phyloP scores from a whole-genome alignment of 2,113 vertebrate species.

The Onychostoma macrolepis region DNA sequence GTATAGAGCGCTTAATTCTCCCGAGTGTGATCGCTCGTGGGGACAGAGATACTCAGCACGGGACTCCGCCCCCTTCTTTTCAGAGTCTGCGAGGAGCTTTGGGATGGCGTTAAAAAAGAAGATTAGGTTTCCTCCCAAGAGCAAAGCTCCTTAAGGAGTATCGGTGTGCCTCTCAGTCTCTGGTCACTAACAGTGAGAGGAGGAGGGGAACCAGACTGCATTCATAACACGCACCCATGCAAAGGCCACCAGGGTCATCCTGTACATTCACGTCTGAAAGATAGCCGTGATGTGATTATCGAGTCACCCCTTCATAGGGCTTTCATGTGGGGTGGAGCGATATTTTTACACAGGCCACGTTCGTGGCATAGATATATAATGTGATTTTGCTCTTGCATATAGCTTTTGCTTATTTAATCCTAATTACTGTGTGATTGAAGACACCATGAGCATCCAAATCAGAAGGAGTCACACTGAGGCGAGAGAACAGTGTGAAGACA shows the following conservation, averaged over 20 bases:
- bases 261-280: slow-evolving; percentile 35
- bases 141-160: slow-evolving; percentile 82
- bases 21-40: slow-evolving; percentile 72
- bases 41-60: slow-evolving; percentile 74
- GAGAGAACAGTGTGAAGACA: neutral
- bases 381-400: slow-evolving; percentile 28
- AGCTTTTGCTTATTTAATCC: slow-evolving; percentile 30
- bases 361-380: slow-evolving; percentile 1
- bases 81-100: slow-evolving; percentile 72
- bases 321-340: slow-evolving; percentile 30
- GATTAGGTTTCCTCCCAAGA: slow-evolving; percentile 83
- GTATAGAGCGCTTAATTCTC: slow-evolving; percentile 77
- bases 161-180: slow-evolving; percentile 78
- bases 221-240: slow-evolving; percentile 26
- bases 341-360: slow-evolving; percentile 34
- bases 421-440: slow-evolving; percentile 49
- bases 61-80: slow-evolving; percentile 69
- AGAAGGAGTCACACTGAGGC: slow-evolving; percentile 15
- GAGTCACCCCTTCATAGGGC: slow-evolving; percentile 6
- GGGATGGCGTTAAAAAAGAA: slow-evolving; percentile 78
- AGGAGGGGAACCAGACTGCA: slow-evolving; percentile 50
- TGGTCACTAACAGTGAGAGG: slow-evolving; percentile 76
- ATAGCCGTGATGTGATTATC: slow-evolving; percentile 46
- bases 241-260: slow-evolving; percentile 42
- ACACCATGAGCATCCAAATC: neutral